Percentiles rank a stretch among this genome's conserved stretches.
phyloP scores from a whole-genome alignment of 2,797 vertebrate species.

The Parauchenoglanis ngamensis region DNA sequence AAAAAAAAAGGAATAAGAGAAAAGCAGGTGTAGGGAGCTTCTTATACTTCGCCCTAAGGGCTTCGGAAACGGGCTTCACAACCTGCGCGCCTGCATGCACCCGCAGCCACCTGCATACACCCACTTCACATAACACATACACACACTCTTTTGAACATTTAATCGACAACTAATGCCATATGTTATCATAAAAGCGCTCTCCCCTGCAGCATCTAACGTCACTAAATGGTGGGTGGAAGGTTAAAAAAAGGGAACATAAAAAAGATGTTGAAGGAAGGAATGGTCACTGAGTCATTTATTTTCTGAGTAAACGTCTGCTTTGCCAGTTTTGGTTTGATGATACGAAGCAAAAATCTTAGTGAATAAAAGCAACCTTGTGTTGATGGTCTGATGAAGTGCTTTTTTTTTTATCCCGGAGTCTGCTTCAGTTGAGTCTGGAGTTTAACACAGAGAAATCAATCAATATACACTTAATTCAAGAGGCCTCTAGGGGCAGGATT shows the following conservation, averaged over 20 bases:
- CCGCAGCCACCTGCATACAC: neutral
- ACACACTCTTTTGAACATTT: neutral
- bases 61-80: slow-evolving; percentile 24
- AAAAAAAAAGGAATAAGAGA: slow-evolving; percentile 12
- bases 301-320: neutral
- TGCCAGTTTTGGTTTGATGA: slow-evolving; percentile 3
- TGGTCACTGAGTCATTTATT: slow-evolving; percentile 21
- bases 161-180: slow-evolving; percentile 1
- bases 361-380: slow-evolving; percentile 8
- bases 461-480: slow-evolving; percentile 27
- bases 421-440: slow-evolving; percentile 5
- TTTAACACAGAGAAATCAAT: slow-evolving; percentile 16
- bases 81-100: neutral
- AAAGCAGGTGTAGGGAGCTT: slow-evolving; percentile 49
- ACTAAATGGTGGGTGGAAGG: neutral
- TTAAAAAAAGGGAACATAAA: neutral
- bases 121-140: slow-evolving; percentile 5
- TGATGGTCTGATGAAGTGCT: neutral
- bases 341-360: neutral
- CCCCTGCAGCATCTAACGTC: slow-evolving; percentile 11
- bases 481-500: slow-evolving; percentile 23
- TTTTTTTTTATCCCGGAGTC: neutral
- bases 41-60: slow-evolving; percentile 33
- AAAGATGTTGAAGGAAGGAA: slow-evolving; percentile 8
- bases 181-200: slow-evolving; percentile 4